Evolutionary conservation across 2,797 vertebrate species (phyloP), one percentile per base, ranked within the genome.

Genomic region (Leptodactylus fallax): DNA sequence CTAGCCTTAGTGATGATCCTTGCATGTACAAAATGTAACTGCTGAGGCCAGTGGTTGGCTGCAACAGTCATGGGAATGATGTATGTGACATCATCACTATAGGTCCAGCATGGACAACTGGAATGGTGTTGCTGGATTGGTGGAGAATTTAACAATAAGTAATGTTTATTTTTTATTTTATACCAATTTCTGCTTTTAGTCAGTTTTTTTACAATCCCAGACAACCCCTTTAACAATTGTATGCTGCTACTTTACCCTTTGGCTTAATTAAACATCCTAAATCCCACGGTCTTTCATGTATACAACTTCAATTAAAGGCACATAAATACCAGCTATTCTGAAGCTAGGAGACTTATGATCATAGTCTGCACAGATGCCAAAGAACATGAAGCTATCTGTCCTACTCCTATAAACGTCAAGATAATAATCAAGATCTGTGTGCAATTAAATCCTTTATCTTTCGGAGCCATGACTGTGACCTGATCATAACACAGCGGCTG

Each of bases 381-480:
- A 71, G 36, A 79, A 79, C 85, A 69, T 86, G 45, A 79, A 55
- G 76, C 58, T 79, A 23, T 79, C 76, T 77, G 72, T 53, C 72
- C 10, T 19, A 14, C 72, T 77, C 45, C 56, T 78, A 23, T 78
- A 85, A 85, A 85, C 85, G 71, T 69, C 36, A 21, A 71, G 77
- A 86, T 86, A 86, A 71, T 51, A 45, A 86, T 86, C 72, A 65
- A 61, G 51, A 81, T 81, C 86, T 81, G 79, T 63, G 47, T 51
- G 67, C 67, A 87, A 76, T 81, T 87, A 87, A 87, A 76, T 63
- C 56, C 69, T 51, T 71, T 82, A 76, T 80, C 60, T 87, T 45
- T 1, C 58, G 6, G 79, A 4, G 67, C 53, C 11, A 14, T 81
- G 69, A 53, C 78, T 87, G 71, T 51, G 83, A 77, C 71, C 72